phyloP scores from a whole-genome alignment of 2,888 invertebrate species.

The Opisthograptis luteolata region DNA sequence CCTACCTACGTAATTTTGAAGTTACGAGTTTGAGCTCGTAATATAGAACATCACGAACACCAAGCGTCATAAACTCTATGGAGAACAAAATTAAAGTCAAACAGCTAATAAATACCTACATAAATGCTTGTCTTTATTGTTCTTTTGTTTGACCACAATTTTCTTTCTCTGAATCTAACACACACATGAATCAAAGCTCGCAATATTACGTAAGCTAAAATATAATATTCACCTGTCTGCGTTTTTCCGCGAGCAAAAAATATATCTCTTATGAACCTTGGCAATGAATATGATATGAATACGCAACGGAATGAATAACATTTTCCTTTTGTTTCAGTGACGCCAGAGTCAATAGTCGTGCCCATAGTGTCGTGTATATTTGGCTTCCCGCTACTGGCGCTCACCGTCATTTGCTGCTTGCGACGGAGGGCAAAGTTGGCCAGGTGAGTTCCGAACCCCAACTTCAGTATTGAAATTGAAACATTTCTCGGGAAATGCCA shows the following conservation, averaged over 20 bases:
- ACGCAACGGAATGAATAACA: conserved; percentile 5
- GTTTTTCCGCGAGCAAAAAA: neutral
- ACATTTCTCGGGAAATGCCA: neutral
- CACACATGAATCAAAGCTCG: conserved; percentile 1
- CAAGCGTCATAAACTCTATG: too few species aligned
- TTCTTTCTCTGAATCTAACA: neutral
- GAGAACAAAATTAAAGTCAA: too few species aligned
- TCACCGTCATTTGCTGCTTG: conserved; percentile 94
- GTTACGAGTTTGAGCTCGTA: too few species aligned
- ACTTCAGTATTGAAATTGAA: conserved; percentile 5
- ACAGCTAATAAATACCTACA: too few species aligned
- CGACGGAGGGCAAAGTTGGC: conserved; percentile 93
- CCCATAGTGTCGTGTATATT: conserved; percentile 95
- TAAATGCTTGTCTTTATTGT: too few species aligned
- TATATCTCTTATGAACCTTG: neutral
- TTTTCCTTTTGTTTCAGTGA: conserved; percentile 85
- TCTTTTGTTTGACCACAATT: neutral
- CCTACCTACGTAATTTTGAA: too few species aligned
- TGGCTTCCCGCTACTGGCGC: conserved; percentile 93
- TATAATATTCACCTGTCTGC: neutral
- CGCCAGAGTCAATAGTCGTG: conserved; percentile 94
- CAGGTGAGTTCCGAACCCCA: conserved; percentile 55
- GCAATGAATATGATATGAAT: conserved; percentile 7
- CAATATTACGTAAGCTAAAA: neutral
- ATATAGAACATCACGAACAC: neutral